phyloP scores from a whole-genome alignment of 2,113 vertebrate species.

The Emydocephalus ijimae region DNA sequence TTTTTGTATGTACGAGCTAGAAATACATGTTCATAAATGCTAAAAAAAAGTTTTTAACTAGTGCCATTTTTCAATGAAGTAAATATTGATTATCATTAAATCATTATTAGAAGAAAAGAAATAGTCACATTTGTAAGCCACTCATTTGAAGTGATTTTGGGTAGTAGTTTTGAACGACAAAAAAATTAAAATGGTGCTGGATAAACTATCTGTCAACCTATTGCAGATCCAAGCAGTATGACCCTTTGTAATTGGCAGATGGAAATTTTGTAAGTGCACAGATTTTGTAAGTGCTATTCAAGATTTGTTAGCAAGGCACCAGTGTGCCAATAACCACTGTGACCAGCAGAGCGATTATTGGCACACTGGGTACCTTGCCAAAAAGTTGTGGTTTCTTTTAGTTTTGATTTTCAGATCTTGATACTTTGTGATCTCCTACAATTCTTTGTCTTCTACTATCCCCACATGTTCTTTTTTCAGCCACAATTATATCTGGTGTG shows the following conservation, averaged over 20 bases:
- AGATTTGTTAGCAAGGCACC: not conserved
- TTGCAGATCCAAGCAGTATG: not conserved
- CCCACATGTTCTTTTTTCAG: not conserved
- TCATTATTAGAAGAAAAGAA: not conserved
- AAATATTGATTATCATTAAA: not conserved
- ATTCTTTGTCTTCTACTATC: not conserved
- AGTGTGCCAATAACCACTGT: not conserved
- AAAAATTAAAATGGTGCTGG: not conserved
- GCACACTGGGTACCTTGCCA: no score
- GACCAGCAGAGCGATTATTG: not conserved
- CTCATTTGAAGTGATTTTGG: not conserved
- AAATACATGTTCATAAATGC: not conserved
- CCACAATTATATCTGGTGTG: not conserved
- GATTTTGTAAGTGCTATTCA: not conserved
- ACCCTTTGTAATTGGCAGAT: not conserved
- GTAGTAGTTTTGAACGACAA: not conserved
- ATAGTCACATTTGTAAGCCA: not conserved
- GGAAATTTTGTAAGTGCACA: not conserved
- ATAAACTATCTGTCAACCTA: not conserved
- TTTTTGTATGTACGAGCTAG: conserved; percentile 81
- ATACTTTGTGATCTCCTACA: not conserved
- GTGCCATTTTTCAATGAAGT: not conserved
- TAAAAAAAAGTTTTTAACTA: conserved; percentile 11
- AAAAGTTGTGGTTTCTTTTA: not conserved
- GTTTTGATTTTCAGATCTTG: not conserved